Base-by-base conservation (phyloP, 2,113 vertebrate genomes). In the Rhinoderma darwinii region DNA sequence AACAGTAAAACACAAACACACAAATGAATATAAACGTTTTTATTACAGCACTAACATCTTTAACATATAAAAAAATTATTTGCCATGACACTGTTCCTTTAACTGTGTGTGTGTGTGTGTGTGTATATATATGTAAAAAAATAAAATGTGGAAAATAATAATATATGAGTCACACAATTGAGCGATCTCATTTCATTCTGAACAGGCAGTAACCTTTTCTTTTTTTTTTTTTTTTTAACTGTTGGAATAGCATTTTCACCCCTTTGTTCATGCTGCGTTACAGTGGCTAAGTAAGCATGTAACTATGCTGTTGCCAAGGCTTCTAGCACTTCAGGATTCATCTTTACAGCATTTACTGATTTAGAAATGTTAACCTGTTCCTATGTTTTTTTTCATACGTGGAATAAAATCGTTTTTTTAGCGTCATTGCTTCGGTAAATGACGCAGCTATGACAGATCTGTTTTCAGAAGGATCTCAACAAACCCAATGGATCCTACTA, bases 251-350 rank as follows among this genome's bases (percentile, higher is more conserved):
- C 50, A 72, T 74, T 86, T 37, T 74, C 39, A 37, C 63, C 27
- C 35, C 63, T 81, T 81, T 86, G 77, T 86, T 72, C 63, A 72
- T 44, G 76, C 77, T 86, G 76, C 72, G 76, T 63, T 87, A 75
- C 68, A 81, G 68, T 18, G 39, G 50, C 77, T 44, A 39, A 32
- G 44, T 82, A 82, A 61, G 47, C 85, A 75, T 87, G 85, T 63
- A 74, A 82, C 77, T 72, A 82, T 86, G 75, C 59, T 86, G 75
- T 86, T 86, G 84, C 84, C 72, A 86, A 70, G 84, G 84, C 77
- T 81, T 73, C 37, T 81, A 51, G 73, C 56, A 78, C 74, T 78
- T 85, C 20, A 85, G 54, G 15, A 85, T 50, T 66, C 27, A 78
- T 85, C 63, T 79, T 56, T 72, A 79, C 59, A 51, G 35, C 59